Percentiles rank a stretch among this genome's conserved stretches.
Conservation (phyloP, 2,113 vertebrate species). For the Dasyprocta punctata region DNA sequence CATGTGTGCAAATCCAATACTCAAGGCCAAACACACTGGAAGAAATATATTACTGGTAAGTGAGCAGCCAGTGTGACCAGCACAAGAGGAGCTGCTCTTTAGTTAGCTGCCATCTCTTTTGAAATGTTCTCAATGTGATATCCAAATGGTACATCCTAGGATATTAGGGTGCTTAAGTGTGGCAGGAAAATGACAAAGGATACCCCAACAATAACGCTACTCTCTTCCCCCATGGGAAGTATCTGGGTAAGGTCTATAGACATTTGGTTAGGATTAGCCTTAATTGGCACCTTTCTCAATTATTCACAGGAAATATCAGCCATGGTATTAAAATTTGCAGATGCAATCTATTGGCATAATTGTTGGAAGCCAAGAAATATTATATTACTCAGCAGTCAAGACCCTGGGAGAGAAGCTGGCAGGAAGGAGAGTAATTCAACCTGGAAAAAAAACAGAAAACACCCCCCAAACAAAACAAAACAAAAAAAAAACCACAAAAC, state of each 20-base stretch:
- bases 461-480: too few relatives aligned
- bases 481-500: neutral
- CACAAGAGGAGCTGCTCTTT: neutral
- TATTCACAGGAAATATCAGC: conserved; percentile 16
- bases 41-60: neutral
- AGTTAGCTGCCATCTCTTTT: neutral
- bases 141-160: neutral
- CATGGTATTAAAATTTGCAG: conserved; percentile 47
- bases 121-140: neutral
- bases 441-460: conserved; percentile 9
- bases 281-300: conserved; percentile 29
- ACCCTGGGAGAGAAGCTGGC: neutral
- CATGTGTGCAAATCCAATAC: neutral
- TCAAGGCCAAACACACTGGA: neutral
- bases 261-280: neutral
- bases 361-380: neutral
- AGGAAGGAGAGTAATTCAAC: neutral
- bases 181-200: neutral
- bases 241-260: neutral
- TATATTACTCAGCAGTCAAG: neutral
- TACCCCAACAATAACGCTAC: neutral
- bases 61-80: neutral
- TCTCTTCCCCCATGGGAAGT: neutral
- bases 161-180: neutral
- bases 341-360: neutral